phyloP scores from a whole-genome alignment of 2,797 vertebrate genomes.

The Tangara arthus region DNA sequence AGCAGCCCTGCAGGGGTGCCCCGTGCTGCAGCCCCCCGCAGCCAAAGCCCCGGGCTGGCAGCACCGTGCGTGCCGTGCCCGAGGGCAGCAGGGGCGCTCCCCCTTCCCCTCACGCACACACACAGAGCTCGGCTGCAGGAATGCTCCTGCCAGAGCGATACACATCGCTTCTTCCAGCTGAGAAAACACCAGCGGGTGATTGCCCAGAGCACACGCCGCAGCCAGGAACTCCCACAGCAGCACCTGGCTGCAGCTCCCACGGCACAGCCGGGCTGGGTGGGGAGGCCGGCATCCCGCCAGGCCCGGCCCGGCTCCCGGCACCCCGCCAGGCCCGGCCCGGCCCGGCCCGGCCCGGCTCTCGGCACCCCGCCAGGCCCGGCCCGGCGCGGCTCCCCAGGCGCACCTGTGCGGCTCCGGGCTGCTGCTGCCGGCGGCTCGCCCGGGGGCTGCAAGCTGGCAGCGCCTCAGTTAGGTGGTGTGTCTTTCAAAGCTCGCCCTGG shows the following conservation, averaged over 20 bases:
- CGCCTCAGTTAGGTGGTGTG: accelerated
- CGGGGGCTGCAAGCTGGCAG: neutral
- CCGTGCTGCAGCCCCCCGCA: neutral
- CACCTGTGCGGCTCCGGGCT: neutral
- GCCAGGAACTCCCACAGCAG: slow-evolving; percentile 32
- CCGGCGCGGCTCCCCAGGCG: neutral
- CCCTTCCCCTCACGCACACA: neutral
- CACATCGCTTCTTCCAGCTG: slow-evolving; percentile 14
- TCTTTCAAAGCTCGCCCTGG: neutral
- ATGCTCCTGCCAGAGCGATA: neutral
- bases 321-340: neutral
- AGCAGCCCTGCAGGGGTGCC: neutral
- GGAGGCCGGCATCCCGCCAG: neutral
- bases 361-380: too few species aligned
- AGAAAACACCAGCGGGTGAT: neutral
- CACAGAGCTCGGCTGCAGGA: neutral
- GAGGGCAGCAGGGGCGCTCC: neutral
- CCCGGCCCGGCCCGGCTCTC: neutral
- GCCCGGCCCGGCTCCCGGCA: neutral
- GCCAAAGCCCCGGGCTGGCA: neutral
- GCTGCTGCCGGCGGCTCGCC: neutral
- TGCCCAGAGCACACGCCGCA: neutral
- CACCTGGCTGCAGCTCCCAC: slow-evolving; percentile 5
- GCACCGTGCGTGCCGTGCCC: neutral
- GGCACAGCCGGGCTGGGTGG: slow-evolving; percentile 5